Evolutionary conservation across 92 coral and sea anemone genomes (phyloP).

Genomic region (Hydrozoanthus gracilis): DNA sequence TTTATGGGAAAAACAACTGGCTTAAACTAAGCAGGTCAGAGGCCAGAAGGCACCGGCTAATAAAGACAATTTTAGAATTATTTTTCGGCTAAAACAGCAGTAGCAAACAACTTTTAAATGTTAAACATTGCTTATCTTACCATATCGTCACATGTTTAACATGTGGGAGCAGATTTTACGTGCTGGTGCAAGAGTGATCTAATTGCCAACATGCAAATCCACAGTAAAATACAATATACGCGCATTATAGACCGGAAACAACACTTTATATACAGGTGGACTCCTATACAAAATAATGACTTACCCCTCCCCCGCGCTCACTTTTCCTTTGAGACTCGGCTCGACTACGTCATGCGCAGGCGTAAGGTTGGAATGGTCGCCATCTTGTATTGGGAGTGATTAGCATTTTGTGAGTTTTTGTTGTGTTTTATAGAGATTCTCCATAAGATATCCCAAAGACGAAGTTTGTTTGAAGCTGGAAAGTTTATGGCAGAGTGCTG

Average conservation of each 20-base stretch:
- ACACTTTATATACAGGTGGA: neutral
- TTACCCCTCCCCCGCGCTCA: conserved; percentile 26
- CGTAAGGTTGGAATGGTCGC: conserved; percentile 72
- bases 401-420: conserved; percentile 92
- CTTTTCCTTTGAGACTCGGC: conserved; percentile 53
- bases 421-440: conserved; percentile 95
- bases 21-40: neutral
- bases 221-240: neutral
- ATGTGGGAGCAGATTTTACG: conserved; percentile 20
- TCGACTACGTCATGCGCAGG: conserved; percentile 85
- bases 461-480: conserved; percentile 64
- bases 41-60: neutral
- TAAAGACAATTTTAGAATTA: too few relatives aligned
- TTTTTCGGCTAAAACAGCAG: too few relatives aligned
- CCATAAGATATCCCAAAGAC: conserved; percentile 65
- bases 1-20: neutral
- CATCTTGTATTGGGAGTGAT: conserved; percentile 97
- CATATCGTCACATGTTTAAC: neutral
- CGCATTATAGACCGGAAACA: conserved; percentile 25
- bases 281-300: conserved; percentile 10
- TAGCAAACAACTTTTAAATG: too few relatives aligned
- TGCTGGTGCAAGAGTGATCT: conserved; percentile 13
- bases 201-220: neutral
- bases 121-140: neutral
- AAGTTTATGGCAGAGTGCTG: conserved; percentile 50